Base-by-base conservation (phyloP, 2,113 vertebrate genomes). In the Micronisus gabar region DNA sequence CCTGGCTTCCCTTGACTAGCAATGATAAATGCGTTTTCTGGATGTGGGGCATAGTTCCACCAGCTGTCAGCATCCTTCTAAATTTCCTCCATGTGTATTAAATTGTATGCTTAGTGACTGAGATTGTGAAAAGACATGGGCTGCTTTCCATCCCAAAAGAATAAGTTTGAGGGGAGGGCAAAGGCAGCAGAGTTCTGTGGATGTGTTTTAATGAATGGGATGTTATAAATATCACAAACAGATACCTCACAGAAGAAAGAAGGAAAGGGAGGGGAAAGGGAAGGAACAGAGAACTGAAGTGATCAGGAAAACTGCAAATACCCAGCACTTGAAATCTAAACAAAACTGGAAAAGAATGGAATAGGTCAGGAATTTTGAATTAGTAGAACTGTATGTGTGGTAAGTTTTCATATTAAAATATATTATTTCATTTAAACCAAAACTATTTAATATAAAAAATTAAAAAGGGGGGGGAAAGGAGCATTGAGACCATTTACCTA, bases 401-500 rank as follows among this genome's bases (percentile, higher is more conserved):
- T 19, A 68, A 36, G 13, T 61, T 58, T 66, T 41, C 20, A 45
- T 45, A 71, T 58, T 59, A 72, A 79, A 65, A 78, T 21, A 34
- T 1, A 29, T 56, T 0, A 11, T 52, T 91, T 34, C 6, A 58
- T 73, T 50, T 73, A 15, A 73, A 65, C 11, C 25, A 63, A 58
- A 56, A 56, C 13, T 13, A 30, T 41, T 48, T 70, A 45, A 90
- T 68, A 27, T 61, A 22, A 65, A 66, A 71, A 63, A 43, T 30
- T 36, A 30, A 41, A 47, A 47, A 38, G 3, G 1, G 2, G 34
- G 7, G 15, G 1, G 7, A 2, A 8, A 9, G n/a, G 17, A 40
- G 47, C 22, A 53, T 32, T 50, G 59, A 76, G 30, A 67, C 22
- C 12, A 52, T 45, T 67, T 59, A 59, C 32, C 21, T 50, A 41